Conservation (phyloP, 2,113 vertebrate genomes). For the Aleadryas rufinucha region DNA sequence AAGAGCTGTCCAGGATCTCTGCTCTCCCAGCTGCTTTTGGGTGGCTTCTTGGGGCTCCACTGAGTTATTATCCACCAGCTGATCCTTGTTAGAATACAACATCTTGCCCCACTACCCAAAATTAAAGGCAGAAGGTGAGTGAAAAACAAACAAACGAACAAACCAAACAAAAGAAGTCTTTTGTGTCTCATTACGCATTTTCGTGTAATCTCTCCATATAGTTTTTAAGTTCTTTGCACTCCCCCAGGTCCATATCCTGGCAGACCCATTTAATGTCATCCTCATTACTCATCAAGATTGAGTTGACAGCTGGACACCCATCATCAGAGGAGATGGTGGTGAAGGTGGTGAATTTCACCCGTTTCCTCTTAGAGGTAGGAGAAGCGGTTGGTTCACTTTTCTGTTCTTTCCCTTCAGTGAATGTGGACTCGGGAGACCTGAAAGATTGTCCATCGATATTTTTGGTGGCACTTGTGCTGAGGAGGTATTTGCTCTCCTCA, state of each 20-base stretch:
- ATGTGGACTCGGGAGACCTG: neutral
- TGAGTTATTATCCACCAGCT: neutral
- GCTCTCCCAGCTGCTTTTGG: slow-evolving; percentile 4
- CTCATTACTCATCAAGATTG: slow-evolving; percentile 71
- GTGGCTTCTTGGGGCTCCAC: neutral
- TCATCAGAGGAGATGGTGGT: slow-evolving; percentile 77
- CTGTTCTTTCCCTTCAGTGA: slow-evolving; percentile 59
- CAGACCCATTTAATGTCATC: slow-evolving; percentile 88
- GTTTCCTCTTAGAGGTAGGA: slow-evolving; percentile 93
- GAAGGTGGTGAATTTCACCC: slow-evolving; percentile 94
- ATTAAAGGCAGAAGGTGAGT: slow-evolving; percentile 77
- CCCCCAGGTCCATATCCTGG: slow-evolving; percentile 78
- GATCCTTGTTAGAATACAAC: neutral
- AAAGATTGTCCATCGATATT: slow-evolving; percentile 63
- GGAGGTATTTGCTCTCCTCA: slow-evolving; percentile 80
- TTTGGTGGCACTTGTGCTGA: slow-evolving; percentile 26
- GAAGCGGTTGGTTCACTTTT: slow-evolving; percentile 80
- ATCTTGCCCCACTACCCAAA: slow-evolving; percentile 38
- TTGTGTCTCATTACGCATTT: slow-evolving; percentile 14
- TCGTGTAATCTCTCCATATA: slow-evolving; percentile 69
- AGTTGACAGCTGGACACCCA: slow-evolving; percentile 67
- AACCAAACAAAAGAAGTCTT: neutral
- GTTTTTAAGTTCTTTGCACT: slow-evolving; percentile 69
- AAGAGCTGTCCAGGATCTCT: neutral
- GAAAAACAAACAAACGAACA: slow-evolving; percentile 6